These are phyloP conservation scores for Netelia virgata DNA, from an alignment of 2,888 invertebrate genomes.

Conservation along the genomic window DNA sequence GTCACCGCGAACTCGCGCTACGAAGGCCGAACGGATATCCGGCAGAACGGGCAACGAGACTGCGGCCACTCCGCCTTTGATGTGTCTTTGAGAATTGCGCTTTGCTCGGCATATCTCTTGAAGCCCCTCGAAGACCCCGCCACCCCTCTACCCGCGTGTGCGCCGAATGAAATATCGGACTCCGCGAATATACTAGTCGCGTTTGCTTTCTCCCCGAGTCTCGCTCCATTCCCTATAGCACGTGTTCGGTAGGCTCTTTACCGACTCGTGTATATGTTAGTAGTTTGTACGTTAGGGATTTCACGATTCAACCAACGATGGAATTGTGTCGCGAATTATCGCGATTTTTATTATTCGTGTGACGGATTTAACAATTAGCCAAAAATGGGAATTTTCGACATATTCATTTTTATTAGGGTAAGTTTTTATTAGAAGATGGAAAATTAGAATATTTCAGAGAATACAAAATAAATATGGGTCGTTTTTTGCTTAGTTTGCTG, in stretches of 20 bases:
- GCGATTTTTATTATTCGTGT: no score
- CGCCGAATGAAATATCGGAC: slow-evolving; percentile 83
- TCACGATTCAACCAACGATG: no score
- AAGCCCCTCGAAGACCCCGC: slow-evolving; percentile 50
- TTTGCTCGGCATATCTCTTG: slow-evolving; percentile 54
- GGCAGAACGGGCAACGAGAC: slow-evolving; percentile 60
- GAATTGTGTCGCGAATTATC: no score
- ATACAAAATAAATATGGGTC: no score
- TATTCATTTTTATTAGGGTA: no score
- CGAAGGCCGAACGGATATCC: slow-evolving; percentile 70
- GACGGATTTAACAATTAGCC: no score
- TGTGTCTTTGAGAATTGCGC: slow-evolving; percentile 69
- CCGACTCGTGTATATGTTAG: slow-evolving; percentile 7
- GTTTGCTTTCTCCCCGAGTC: slow-evolving; percentile 36
- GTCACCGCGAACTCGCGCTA: slow-evolving; percentile 55
- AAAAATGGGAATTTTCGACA: no score
- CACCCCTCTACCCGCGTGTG: slow-evolving; percentile 59
- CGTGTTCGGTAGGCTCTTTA: slow-evolving; percentile 46
- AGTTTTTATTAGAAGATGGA: no score
- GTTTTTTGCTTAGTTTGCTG: no score
- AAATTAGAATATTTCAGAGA: no score
- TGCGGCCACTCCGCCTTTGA: slow-evolving; percentile 64
- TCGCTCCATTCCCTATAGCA: slow-evolving; percentile 41
- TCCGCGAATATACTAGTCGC: slow-evolving; percentile 63
- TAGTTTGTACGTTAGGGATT: background rate